Base-by-base conservation (phyloP, 2,113 vertebrate species). In the Odontophorus gujanensis region DNA sequence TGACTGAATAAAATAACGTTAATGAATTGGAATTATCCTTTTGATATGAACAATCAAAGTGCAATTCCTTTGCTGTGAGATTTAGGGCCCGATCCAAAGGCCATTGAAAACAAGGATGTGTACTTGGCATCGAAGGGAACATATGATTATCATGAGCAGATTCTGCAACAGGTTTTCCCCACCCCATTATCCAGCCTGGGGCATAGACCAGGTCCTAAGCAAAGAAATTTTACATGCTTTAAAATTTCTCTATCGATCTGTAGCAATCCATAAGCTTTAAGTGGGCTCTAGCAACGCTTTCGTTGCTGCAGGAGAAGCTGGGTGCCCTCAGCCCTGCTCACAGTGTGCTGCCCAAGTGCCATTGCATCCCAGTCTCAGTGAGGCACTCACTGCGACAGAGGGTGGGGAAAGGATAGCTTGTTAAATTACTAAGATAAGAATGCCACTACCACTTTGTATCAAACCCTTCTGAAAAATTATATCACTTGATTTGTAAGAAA, bases 41-140 rank as follows among this genome's bases (percentile, higher is more conserved):
- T n/a, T 12, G 13, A 28, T 45, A 48, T 2, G 11, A 55, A 42
- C 32, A 75, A 11, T 16, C 53, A 50, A 26, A 75, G 2, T 16
- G 21, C 24, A 50, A 8, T 12, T 91, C 28, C 20, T 58, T 53
- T 43, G 15, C 45, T 30, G 24, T 26, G 30, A 38, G 36, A 43
- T 25, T 62, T 73, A 20, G 26, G 73, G n/a, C 8, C 45, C 48
- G 15, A 48, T 25, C n/a, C 72, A 69, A 72, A 48, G 11, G 36
- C 45, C 57, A 21, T 50, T 20, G 22, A 22, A 86, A 65, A 40
- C 17, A 3, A 13, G 0, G 0, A 19, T 20, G 20, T 0, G 0
- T 45, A 17, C 21, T 38, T 10, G 36, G 58, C 24, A 51, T 18
- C 36, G 16, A 58, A 48, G 30, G 14, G 47, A 65, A 19, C 36